These are phyloP conservation scores for Stenopsyche tienmushanensis DNA, from an alignment of 1,140 invertebrate genomes.

Conservation along the genomic window DNA sequence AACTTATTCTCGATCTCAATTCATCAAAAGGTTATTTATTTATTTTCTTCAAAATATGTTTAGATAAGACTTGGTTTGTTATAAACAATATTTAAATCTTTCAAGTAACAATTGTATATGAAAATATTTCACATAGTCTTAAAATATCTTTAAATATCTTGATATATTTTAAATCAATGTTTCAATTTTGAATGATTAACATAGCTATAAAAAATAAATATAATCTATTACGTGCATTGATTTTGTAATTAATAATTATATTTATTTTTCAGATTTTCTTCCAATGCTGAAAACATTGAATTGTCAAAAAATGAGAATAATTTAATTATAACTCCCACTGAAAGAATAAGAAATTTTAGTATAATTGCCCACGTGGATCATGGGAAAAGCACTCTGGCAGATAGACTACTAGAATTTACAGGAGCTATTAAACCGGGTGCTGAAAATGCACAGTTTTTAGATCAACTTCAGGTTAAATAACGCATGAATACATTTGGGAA, in stretches of 20 bases:
- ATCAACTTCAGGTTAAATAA: conserved; percentile 64
- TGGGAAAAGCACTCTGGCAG: conserved; percentile 95
- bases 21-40: neutral
- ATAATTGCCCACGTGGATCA: conserved; percentile 98
- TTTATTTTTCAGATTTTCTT: conserved; percentile 16
- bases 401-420: conserved; percentile 87
- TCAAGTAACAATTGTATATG: too few species aligned
- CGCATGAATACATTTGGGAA: neutral
- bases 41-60: neutral
- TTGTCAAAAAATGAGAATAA: too few species aligned
- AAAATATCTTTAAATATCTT: too few species aligned
- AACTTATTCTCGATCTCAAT: neutral
- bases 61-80: too few species aligned
- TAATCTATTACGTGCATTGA: neutral
- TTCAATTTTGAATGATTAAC: too few species aligned
- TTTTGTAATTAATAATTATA: conserved; percentile 7
- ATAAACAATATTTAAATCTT: too few species aligned
- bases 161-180: too few species aligned
- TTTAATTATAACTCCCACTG: conserved; percentile 12
- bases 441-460: conserved; percentile 79
- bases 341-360: conserved; percentile 86
- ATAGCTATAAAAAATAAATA: too few species aligned
- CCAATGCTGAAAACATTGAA: neutral
- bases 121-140: too few species aligned
- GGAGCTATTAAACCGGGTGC: conserved; percentile 73